Evolutionary conservation across 2,888 invertebrate species (phyloP).

Genomic region (Scelioninae gen. 2): DNA sequence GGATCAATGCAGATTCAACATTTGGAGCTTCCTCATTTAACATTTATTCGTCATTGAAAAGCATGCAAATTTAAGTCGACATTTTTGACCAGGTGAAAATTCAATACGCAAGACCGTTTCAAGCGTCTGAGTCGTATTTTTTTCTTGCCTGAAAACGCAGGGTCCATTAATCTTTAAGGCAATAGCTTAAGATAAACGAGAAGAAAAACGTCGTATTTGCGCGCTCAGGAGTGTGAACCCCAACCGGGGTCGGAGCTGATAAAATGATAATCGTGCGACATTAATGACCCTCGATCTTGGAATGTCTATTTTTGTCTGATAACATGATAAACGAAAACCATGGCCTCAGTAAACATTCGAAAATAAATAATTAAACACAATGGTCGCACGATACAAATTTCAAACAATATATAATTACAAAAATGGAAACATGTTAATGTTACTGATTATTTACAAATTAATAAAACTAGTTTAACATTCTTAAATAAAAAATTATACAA

Average conservation of each 20-base stretch:
- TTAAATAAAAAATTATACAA: no score
- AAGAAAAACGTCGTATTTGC: conserved; percentile 57
- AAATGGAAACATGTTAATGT: no score
- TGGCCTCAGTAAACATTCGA: conserved; percentile 45
- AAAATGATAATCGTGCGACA: conserved; percentile 68
- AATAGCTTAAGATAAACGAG: conserved; percentile 47
- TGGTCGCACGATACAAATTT: no score
- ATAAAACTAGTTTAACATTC: no score
- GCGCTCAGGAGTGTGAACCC: conserved; percentile 61
- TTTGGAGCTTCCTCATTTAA: no score
- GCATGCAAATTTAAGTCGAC: no score
- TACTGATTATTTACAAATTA: no score
- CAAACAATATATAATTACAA: no score
- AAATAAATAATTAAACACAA: conserved; percentile 40
- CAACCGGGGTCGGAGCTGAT: conserved; percentile 66
- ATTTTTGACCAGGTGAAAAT: conserved; percentile 27
- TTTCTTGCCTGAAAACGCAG: not conserved
- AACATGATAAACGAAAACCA: conserved; percentile 51
- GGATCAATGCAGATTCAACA: no score
- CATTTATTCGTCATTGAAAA: no score
- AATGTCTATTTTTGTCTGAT: conserved; percentile 65
- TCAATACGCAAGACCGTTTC: no score
- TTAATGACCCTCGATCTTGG: conserved; percentile 67
- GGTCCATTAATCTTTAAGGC: conserved; percentile 60
- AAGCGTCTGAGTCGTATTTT: no score